These are phyloP conservation scores for Schlechtendalia chinensis DNA, from an alignment of 1,140 invertebrate genomes.

Conservation along the genomic window DNA sequence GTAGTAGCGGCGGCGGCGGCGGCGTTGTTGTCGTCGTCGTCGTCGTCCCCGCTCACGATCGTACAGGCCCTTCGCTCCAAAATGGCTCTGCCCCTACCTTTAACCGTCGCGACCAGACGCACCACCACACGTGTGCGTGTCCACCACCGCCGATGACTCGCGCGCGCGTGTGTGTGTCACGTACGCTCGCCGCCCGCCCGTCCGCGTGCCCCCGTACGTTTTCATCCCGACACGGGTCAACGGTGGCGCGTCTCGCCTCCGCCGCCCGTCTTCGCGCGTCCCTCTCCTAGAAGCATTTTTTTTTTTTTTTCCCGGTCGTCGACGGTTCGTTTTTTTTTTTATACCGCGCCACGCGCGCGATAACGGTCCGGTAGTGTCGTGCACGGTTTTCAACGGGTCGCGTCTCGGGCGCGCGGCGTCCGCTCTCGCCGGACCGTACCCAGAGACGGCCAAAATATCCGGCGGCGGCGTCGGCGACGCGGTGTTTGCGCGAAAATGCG, in stretches of 20 bases:
- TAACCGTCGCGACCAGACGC: not conserved
- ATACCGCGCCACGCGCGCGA: not conserved
- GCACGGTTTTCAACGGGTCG: not conserved
- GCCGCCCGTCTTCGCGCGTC: conserved; percentile 21
- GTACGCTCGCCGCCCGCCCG: not conserved
- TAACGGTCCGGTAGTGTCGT: not conserved
- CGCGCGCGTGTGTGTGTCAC: not conserved
- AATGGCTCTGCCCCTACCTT: conserved; percentile 48
- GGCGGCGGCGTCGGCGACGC: too few relatives aligned
- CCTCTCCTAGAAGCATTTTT: conserved; percentile 43
- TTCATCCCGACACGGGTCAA: conserved; percentile 47
- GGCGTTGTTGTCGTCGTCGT: not conserved
- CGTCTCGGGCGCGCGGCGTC: not conserved
- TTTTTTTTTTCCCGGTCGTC: not conserved
- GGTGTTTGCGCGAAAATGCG: too few relatives aligned
- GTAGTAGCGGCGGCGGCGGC: not conserved
- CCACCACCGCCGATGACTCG: too few relatives aligned
- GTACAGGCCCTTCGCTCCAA: conserved; percentile 46
- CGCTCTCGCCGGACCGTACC: too few relatives aligned
- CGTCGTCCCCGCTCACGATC: conserved; percentile 18
- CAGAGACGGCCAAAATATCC: too few relatives aligned
- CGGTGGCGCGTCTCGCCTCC: conserved; percentile 25
- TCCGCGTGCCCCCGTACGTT: not conserved
- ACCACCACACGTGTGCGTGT: too few relatives aligned
- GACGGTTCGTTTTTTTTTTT: conserved; percentile 11